Evolutionary conservation across 2,888 invertebrate genomes (phyloP).

Genomic region (Aphidoletes aphidimyza): DNA sequence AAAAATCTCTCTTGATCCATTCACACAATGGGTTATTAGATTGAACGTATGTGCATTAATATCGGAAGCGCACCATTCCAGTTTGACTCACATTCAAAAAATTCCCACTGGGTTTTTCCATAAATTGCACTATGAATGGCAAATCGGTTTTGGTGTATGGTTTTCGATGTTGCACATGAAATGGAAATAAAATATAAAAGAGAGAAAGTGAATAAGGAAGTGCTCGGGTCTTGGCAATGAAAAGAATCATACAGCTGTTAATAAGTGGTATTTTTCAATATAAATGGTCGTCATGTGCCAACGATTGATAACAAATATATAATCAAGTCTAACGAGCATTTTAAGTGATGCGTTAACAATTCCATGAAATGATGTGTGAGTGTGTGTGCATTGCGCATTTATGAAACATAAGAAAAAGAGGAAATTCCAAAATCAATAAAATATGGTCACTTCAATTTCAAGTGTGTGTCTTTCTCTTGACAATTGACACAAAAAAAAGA

Average conservation of each 20-base stretch:
- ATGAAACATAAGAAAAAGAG: too few species aligned
- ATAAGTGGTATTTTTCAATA: neutral
- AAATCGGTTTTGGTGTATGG: neutral
- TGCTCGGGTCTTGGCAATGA: neutral
- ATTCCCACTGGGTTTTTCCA: constrained; percentile 8
- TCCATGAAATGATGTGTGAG: too few species aligned
- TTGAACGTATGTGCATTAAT: neutral
- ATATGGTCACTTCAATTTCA: too few species aligned
- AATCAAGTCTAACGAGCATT: too few species aligned
- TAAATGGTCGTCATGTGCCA: neutral
- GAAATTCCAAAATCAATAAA: too few species aligned
- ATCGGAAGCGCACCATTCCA: neutral
- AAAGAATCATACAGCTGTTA: neutral
- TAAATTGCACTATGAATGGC: neutral
- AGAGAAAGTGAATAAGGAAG: neutral
- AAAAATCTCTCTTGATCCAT: neutral
- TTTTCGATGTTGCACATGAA: too few species aligned
- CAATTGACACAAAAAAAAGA: too few species aligned
- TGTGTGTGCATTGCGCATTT: too few species aligned
- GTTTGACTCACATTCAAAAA: neutral
- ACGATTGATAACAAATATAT: too few species aligned
- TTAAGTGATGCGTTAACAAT: too few species aligned
- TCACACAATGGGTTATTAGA: neutral
- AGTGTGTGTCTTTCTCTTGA: too few species aligned
- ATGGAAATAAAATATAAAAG: neutral